These are phyloP conservation scores for Pteropus rufus DNA, from an alignment of 2,797 vertebrate genomes.

Conservation along the genomic window DNA sequence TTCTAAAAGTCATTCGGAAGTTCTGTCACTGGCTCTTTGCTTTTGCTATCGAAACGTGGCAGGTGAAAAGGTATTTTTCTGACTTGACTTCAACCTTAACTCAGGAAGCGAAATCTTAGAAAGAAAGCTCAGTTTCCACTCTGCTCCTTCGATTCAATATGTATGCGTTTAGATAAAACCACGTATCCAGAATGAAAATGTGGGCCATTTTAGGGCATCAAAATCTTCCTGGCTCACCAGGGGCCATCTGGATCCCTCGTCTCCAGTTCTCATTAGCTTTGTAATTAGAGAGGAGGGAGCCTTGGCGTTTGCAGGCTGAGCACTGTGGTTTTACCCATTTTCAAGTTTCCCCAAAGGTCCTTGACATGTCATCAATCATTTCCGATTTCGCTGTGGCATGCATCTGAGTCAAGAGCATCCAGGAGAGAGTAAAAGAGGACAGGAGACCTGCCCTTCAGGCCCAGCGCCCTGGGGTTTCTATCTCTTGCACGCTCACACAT, in stretches of 20 bases:
- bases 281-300: background rate
- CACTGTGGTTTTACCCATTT: background rate
- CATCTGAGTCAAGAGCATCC: background rate
- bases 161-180: background rate
- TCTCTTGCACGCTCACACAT: accelerated
- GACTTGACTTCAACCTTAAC: background rate
- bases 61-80: background rate
- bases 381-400: background rate
- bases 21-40: background rate
- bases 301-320: background rate
- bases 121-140: background rate
- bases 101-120: background rate
- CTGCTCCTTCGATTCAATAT: background rate
- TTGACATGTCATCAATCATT: background rate
- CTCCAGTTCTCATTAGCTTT: background rate
- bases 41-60: background rate
- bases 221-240: background rate
- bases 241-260: background rate
- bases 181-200: background rate
- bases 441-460: background rate
- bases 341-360: background rate
- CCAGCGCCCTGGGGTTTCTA: accelerated
- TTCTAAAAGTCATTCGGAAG: background rate
- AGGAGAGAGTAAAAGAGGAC: background rate
- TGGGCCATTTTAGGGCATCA: background rate